A percentile compares a stretch with the other conserved stretches of the same genome.
phyloP scores from a whole-genome alignment of 2,113 vertebrate genomes.

The Chloropsis cyanopogon region DNA sequence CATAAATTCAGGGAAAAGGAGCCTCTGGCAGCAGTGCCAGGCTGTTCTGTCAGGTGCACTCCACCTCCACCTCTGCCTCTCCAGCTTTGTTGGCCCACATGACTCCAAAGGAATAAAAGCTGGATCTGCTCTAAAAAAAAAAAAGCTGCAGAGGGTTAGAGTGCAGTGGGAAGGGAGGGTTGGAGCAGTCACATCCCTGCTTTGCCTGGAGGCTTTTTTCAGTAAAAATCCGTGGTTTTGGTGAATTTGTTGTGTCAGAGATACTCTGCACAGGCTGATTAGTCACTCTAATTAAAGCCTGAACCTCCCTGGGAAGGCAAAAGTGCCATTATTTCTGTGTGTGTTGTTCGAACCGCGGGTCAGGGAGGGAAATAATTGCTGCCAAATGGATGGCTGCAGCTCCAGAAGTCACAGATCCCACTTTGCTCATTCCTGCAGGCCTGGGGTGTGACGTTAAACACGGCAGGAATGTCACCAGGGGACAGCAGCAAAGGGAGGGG shows the following conservation, averaged over 20 bases:
- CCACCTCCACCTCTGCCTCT: not conserved
- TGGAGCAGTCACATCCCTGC: not conserved
- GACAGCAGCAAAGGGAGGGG: not conserved
- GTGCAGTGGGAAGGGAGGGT: not conserved
- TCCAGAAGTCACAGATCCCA: accelerated
- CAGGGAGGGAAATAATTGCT: not conserved
- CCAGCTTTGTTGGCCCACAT: not conserved
- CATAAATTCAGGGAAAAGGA: not conserved
- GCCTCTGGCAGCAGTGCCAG: not conserved
- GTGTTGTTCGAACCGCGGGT: not conserved
- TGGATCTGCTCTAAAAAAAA: not conserved
- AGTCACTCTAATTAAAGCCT: not conserved
- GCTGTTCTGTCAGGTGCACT: not conserved
- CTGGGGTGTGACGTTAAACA: accelerated
- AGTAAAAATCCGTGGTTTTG: not conserved
- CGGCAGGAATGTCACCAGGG: too few relatives aligned
- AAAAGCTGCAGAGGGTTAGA: not conserved
- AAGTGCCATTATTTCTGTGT: too few relatives aligned
- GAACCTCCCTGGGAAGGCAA: accelerated
- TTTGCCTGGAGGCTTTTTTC: not conserved
- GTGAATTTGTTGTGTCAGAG: not conserved
- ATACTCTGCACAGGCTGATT: not conserved
- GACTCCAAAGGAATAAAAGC: not conserved
- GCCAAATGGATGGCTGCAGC: not conserved
- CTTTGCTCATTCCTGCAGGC: not conserved